phyloP scores from a whole-genome alignment of 1,140 invertebrate genomes.

The Monochamus saltuarius region DNA sequence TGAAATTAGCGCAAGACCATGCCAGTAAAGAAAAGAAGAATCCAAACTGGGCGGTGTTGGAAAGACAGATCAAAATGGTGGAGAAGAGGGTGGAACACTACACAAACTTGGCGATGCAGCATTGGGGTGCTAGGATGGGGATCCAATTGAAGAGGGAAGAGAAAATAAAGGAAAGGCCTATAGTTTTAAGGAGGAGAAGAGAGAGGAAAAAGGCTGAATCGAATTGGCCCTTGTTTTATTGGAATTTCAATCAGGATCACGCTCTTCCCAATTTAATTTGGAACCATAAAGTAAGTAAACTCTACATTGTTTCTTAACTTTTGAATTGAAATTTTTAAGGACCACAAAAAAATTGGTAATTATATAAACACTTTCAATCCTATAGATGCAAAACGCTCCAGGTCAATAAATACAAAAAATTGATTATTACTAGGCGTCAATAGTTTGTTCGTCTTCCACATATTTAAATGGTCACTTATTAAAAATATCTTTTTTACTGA shows the following conservation, averaged over 20 bases:
- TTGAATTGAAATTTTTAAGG: neutral
- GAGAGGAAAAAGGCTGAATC: constrained; percentile 89
- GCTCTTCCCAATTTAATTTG: constrained; percentile 95
- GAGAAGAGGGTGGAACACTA: constrained; percentile 77
- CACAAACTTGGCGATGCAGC: constrained; percentile 76
- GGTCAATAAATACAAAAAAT: no score
- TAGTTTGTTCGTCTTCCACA: no score
- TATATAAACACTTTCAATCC: no score
- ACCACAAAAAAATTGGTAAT: neutral
- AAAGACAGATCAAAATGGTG: constrained; percentile 72
- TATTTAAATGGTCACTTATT: no score
- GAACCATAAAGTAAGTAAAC: constrained; percentile 84
- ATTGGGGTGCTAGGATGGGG: constrained; percentile 83
- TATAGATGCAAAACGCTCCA: no score
- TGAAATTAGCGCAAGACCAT: constrained; percentile 89
- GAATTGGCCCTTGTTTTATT: constrained; percentile 95
- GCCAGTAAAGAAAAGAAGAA: constrained; percentile 64
- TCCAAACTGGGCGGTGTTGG: constrained; percentile 69
- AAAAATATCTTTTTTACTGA: no score
- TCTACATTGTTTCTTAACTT: constrained; percentile 18
- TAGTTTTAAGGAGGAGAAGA: constrained; percentile 85
- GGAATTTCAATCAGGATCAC: constrained; percentile 94
- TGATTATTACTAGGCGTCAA: no score
- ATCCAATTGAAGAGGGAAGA: constrained; percentile 65
- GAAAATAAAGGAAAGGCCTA: constrained; percentile 70